These are phyloP conservation scores for Synergus gifuensis DNA, from an alignment of 2,888 invertebrate species.

Conservation along the genomic window DNA sequence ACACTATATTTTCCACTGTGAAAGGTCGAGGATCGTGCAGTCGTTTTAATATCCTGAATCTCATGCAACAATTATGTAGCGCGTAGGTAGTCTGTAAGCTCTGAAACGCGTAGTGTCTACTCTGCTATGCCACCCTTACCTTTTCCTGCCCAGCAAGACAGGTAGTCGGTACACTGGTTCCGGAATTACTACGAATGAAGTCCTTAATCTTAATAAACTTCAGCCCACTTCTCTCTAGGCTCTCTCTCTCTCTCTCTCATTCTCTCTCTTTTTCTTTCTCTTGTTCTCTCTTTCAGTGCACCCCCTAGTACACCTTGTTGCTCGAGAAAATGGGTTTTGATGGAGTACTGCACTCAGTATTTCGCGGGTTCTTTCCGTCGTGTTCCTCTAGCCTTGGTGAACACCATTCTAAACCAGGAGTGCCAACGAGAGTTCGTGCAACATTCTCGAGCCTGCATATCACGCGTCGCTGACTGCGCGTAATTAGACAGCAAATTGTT, in stretches of 20 bases:
- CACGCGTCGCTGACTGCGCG: constrained; percentile 35
- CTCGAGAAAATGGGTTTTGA: constrained; percentile 50
- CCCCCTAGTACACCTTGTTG: constrained; percentile 48
- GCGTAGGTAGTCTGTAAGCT: constrained; percentile 44
- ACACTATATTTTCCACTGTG: neutral
- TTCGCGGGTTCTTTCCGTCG: constrained; percentile 48
- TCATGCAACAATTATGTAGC: constrained; percentile 52
- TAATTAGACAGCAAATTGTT: constrained; percentile 41
- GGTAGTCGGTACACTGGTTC: constrained; percentile 46
- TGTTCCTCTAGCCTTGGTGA: constrained; percentile 55
- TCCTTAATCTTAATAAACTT: constrained; percentile 77
- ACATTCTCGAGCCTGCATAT: constrained; percentile 34
- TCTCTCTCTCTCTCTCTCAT: constrained; percentile 42
- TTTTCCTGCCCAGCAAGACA: constrained; percentile 40
- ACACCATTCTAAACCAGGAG: constrained; percentile 21
- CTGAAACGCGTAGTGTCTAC: constrained; percentile 24
- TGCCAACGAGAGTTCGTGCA: constrained; percentile 40
- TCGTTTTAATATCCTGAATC: constrained; percentile 44
- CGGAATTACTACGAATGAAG: constrained; percentile 73
- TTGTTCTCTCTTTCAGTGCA: constrained; percentile 31
- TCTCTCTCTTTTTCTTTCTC: constrained; percentile 45
- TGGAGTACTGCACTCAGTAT: constrained; percentile 45
- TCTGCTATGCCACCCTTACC: constrained; percentile 50
- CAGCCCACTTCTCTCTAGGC: constrained; percentile 56
- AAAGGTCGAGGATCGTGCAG: neutral